phyloP scores from a whole-genome alignment of 2,888 invertebrate genomes.

The Stenoptilia bipunctidactyla region DNA sequence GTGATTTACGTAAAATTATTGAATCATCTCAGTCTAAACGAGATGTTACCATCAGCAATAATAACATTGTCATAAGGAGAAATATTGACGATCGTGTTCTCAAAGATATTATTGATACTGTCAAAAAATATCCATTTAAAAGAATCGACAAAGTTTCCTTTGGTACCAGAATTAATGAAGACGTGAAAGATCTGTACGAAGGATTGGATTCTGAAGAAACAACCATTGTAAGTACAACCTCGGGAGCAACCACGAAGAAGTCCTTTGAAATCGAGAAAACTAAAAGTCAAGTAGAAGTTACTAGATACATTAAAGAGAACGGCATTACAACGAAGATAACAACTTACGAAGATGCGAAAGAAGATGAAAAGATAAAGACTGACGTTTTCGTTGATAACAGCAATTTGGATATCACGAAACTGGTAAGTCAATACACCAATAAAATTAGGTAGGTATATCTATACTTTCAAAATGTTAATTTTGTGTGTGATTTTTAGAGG shows the following conservation, averaged over 20 bases:
- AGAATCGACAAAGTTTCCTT: conserved; percentile 65
- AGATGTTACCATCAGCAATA: conserved; percentile 56
- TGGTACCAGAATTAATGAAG: conserved; percentile 70
- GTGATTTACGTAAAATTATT: conserved; percentile 57
- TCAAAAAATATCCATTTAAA: conserved; percentile 62
- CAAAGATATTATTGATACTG: conserved; percentile 62
- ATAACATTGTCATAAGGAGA: conserved; percentile 58
- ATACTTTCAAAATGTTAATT: too few relatives aligned
- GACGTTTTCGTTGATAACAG: conserved; percentile 67
- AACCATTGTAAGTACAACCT: conserved; percentile 41
- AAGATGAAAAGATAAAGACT: conserved; percentile 60
- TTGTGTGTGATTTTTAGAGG: conserved; percentile 36
- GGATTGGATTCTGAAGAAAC: conserved; percentile 54
- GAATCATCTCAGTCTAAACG: conserved; percentile 52
- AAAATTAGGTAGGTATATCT: too few relatives aligned
- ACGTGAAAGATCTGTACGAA: conserved; percentile 69
- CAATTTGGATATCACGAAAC: conserved; percentile 63
- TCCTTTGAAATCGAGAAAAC: conserved; percentile 60
- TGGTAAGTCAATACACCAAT: conserved; percentile 38
- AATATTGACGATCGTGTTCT: conserved; percentile 56
- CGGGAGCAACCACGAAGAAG: conserved; percentile 49
- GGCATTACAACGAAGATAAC: conserved; percentile 60
- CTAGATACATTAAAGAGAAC: conserved; percentile 58
- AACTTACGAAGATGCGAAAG: conserved; percentile 64
- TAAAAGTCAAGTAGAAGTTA: conserved; percentile 63